Evolutionary conservation across 2,797 vertebrate genomes (phyloP).

Genomic region (Crossoptilon crossoptilon): DNA sequence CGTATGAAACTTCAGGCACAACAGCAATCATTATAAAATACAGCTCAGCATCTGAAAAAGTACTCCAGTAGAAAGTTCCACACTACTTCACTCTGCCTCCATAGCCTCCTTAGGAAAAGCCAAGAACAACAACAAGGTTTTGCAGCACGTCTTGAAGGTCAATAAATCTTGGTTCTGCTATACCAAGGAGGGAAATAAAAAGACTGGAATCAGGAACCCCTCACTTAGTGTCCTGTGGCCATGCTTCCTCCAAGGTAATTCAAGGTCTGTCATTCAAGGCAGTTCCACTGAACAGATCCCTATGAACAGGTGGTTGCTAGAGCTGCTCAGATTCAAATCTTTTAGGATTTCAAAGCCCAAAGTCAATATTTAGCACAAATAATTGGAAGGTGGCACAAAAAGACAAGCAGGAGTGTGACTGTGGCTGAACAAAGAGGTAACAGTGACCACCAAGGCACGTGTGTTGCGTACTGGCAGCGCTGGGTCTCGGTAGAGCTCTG

Average conservation of each 20-base stretch:
- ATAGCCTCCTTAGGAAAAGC: constrained; percentile 1
- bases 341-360: neutral
- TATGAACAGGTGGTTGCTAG: neutral
- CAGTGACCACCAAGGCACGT: rapidly evolving
- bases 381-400: neutral
- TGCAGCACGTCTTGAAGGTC: neutral
- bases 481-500: rapidly evolving
- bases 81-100: neutral
- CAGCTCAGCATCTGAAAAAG: constrained; percentile 54
- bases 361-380: neutral
- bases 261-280: neutral
- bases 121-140: constrained; percentile 46
- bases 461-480: rapidly evolving
- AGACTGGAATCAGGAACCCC: neutral
- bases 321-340: neutral
- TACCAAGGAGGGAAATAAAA: constrained; percentile 19
- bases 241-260: neutral
- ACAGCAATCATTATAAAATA: constrained; percentile 42
- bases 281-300: neutral
- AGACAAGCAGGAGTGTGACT: neutral
- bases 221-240: neutral
- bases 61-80: constrained; percentile 14
- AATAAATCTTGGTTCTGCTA: constrained; percentile 26
- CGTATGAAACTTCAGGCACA: constrained; percentile 19
- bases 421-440: neutral